These are phyloP conservation scores for Drosophila yakuba DNA, from an alignment of 1,140 invertebrate species.

Conservation along the genomic window DNA sequence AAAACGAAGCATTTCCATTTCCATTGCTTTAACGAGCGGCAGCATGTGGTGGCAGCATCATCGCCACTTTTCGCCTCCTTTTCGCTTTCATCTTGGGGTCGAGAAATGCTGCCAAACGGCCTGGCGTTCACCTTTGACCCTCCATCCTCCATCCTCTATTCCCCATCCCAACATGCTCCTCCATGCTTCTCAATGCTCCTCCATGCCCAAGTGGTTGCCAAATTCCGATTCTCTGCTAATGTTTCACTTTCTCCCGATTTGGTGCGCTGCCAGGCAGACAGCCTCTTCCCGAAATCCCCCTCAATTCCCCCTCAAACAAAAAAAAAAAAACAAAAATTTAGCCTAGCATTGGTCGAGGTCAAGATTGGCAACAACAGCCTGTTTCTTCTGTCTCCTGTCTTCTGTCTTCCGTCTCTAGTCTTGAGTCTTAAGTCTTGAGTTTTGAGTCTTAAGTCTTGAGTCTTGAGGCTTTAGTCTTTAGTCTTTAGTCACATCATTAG, in stretches of 20 bases:
- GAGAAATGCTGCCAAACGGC: constrained; percentile 30
- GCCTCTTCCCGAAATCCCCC: constrained; percentile 29
- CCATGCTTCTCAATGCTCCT: not conserved
- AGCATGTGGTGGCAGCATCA: constrained; percentile 33
- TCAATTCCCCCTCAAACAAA: too few relatives aligned
- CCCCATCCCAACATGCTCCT: not conserved
- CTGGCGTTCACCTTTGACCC: constrained; percentile 53
- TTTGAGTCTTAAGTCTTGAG: constrained; percentile 5
- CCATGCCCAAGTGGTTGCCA: constrained; percentile 26
- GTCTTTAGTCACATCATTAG: constrained; percentile 58
- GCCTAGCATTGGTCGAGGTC: constrained; percentile 71
- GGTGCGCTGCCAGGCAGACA: constrained; percentile 69
- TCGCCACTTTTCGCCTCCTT: constrained; percentile 36
- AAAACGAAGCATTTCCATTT: constrained; percentile 15
- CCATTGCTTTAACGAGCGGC: constrained; percentile 36
- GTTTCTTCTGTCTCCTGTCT: constrained; percentile 24
- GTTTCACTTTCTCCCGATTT: constrained; percentile 78
- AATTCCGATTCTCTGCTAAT: constrained; percentile 45
- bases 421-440: constrained; percentile 10
- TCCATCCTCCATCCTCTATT: not conserved
- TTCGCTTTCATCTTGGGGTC: constrained; percentile 42
- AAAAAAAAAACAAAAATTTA: not conserved
- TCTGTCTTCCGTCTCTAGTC: constrained; percentile 16
- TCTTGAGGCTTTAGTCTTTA: constrained; percentile 8
- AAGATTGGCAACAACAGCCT: constrained; percentile 69